Conservation (phyloP, 2,888 invertebrate species). For the Sarcophaga carnaria region DNA sequence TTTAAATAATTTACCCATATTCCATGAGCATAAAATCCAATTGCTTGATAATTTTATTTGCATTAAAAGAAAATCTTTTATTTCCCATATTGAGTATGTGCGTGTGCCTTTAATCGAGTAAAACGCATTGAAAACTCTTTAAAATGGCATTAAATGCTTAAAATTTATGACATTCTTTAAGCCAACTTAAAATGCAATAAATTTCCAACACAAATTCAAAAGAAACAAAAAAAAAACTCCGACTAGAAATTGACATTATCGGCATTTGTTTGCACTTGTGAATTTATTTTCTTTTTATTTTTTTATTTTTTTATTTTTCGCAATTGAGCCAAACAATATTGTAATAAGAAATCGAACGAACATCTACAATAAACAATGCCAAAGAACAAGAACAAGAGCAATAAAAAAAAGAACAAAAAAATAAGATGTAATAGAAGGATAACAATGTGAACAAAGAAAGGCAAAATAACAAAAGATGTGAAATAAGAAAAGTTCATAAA, state of each 20-base stretch:
- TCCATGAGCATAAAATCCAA: conserved; percentile 43
- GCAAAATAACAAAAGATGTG: conserved; percentile 44
- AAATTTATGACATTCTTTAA: conserved; percentile 71
- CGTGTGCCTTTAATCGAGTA: neutral
- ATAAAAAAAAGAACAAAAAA: conserved; percentile 23
- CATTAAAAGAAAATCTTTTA: conserved; percentile 18
- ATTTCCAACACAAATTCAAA: conserved; percentile 70
- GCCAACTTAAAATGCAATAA: conserved; percentile 73
- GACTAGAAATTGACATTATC: conserved; percentile 72
- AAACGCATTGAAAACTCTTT: conserved; percentile 62
- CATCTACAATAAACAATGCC: neutral
- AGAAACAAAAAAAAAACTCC: conserved; percentile 28
- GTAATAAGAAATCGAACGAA: conserved; percentile 72
- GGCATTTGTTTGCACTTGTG: conserved; percentile 77
- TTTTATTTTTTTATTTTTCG: conserved; percentile 70
- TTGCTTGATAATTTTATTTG: conserved; percentile 33
- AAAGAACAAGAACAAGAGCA: conserved; percentile 27
- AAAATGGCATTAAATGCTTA: conserved; percentile 71
- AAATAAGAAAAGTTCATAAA: conserved; percentile 62
- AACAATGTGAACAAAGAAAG: conserved; percentile 50
- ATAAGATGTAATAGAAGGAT: conserved; percentile 67
- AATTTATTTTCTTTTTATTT: conserved; percentile 46
- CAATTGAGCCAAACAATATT: conserved; percentile 76
- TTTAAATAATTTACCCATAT: conserved; percentile 19
- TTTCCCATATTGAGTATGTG: neutral